Conservation (phyloP, 2,888 invertebrate genomes). For the Acronicta aceris region DNA sequence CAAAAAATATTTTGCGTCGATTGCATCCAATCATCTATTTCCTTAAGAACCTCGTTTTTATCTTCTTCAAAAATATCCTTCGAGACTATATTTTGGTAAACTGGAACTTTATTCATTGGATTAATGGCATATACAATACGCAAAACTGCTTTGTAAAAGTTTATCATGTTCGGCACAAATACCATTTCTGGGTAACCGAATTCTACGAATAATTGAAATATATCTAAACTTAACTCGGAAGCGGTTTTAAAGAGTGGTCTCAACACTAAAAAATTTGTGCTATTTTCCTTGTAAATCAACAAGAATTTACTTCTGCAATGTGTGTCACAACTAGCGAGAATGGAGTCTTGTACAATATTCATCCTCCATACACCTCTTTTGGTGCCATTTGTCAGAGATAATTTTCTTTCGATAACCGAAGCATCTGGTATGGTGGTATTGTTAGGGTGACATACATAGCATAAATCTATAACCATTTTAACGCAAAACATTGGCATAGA, state of each 20-base stretch:
- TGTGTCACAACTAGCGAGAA: not conserved
- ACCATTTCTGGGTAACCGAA: constrained; percentile 38
- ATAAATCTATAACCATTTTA: constrained; percentile 11
- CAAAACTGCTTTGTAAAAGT: constrained; percentile 7
- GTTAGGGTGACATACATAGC: constrained; percentile 14
- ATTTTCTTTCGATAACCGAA: not conserved
- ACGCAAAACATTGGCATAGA: constrained; percentile 9
- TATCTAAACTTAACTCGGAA: constrained; percentile 26
- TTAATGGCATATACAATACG: not conserved
- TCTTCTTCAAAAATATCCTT: constrained; percentile 15
- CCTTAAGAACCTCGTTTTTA: constrained; percentile 13
- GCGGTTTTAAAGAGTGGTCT: constrained; percentile 16
- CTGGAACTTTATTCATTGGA: not conserved
- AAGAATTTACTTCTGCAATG: not conserved
- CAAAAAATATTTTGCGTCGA: constrained; percentile 5
- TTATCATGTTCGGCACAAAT: constrained; percentile 9
- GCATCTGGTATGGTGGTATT: not conserved
- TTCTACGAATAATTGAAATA: constrained; percentile 30
- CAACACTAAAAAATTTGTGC: constrained; percentile 31
- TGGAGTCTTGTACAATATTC: constrained; percentile 15
- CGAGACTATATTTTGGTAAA: not conserved
- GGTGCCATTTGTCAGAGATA: not conserved
- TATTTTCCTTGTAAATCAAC: constrained; percentile 27
- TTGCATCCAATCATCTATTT: constrained; percentile 12
- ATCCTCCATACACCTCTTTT: constrained; percentile 28